Conservation (phyloP, 2,888 invertebrate genomes). For the Nemoura dubitans region DNA sequence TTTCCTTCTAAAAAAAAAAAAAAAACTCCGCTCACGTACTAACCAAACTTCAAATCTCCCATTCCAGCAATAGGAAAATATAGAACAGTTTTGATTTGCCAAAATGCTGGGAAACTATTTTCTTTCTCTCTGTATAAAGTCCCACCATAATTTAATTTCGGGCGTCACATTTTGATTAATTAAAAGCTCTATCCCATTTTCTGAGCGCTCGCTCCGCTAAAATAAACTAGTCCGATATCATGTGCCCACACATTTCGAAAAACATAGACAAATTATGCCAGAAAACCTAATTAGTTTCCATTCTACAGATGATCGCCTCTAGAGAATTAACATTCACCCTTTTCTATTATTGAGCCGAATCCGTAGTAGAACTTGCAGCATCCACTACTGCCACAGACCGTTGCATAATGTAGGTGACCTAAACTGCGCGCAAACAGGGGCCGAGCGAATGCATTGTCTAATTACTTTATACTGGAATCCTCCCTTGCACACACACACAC, state of each 20-base stretch:
- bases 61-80: too few relatives aligned
- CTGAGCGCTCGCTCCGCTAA: not conserved
- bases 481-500: not conserved
- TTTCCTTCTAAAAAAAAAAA: not conserved
- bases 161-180: conserved; percentile 3
- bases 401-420: too few relatives aligned
- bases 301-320: not conserved
- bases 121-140: not conserved
- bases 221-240: not conserved
- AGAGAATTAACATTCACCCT: not conserved
- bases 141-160: not conserved
- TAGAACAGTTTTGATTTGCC: not conserved
- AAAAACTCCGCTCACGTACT: not conserved
- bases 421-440: not conserved
- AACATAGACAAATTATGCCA: not conserved
- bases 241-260: not conserved
- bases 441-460: not conserved
- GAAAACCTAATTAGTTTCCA: not conserved
- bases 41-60: not conserved
- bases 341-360: not conserved
- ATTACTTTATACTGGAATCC: not conserved
- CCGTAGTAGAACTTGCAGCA: too few relatives aligned
- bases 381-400: too few relatives aligned
- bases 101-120: not conserved
- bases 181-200: not conserved